Evolutionary conservation across 2,113 vertebrate genomes (phyloP).

Genomic region (Orthochromis indermauri): DNA sequence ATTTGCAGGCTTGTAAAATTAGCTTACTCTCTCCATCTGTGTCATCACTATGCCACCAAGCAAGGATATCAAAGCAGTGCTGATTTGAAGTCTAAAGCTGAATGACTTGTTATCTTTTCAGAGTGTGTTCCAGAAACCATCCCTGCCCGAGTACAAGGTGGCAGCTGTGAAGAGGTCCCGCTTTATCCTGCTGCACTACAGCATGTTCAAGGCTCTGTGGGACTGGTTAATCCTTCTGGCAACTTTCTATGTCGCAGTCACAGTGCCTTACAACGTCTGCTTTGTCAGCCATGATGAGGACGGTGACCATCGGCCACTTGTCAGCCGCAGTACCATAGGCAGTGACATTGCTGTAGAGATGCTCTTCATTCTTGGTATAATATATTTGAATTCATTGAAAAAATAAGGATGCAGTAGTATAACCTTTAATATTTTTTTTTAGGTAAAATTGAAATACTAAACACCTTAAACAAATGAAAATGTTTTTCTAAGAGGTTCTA

Average conservation of each 20-base stretch:
- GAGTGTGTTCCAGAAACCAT: constrained; percentile 86
- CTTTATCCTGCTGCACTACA: constrained; percentile 95
- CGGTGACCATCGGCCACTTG: constrained; percentile 66
- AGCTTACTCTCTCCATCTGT: neutral
- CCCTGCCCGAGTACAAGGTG: constrained; percentile 92
- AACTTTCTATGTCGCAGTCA: constrained; percentile 92
- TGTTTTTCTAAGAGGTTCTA: neutral
- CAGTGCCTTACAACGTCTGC: constrained; percentile 93
- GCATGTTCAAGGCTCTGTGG: constrained; percentile 92
- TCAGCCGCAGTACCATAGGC: constrained; percentile 82
- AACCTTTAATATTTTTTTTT: neutral
- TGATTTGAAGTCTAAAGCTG: neutral
- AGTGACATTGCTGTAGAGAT: constrained; percentile 92
- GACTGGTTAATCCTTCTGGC: constrained; percentile 94
- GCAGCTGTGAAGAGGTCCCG: constrained; percentile 88
- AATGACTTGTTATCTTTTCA: constrained; percentile 42
- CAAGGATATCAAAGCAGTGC: neutral
- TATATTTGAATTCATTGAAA: neutral
- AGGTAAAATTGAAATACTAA: neutral
- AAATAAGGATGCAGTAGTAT: neutral
- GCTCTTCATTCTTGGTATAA: constrained; percentile 92
- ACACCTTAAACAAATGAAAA: neutral
- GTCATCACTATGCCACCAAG: neutral
- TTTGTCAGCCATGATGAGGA: constrained; percentile 79
- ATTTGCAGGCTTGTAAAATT: neutral